Base-by-base conservation (phyloP, 30 jellyfish, hydroid and myxozoan genomes). In the Morbakka virulenta region DNA sequence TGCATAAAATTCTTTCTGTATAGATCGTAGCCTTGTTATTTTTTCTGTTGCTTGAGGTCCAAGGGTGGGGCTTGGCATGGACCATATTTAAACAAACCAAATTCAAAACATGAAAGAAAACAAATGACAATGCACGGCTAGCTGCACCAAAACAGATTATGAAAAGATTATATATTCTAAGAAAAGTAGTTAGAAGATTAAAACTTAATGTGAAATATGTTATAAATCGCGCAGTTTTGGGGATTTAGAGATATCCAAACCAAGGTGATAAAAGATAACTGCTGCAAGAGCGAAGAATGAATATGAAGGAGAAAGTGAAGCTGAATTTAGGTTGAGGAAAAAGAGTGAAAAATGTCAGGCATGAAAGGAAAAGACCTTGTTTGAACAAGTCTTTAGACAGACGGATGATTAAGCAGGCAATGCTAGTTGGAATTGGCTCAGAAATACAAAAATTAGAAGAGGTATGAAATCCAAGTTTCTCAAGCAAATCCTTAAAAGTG, bases 321-420 rank as follows among this genome's bases (percentile, higher is more conserved):
- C 51, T 20, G 77, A 36, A 23, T 72, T 9, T 2, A 36, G 24
- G 83, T 23, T 36, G 50, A 34, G 83, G 83, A n/a, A 72, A 47
- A 50, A 72, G 26, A 67, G 2, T 29, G 79, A 67, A 29, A 67
- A 64, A 33, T 33, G 31, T 30, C 79, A 26, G 57, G 83, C 69
- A 33, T 72, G 83, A 65, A 72, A 72, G 71, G 76, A 72, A 67
- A 72, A 72, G 52, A 72, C 83, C 71, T 72, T 72, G 74, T 65
- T 33, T 72, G 83, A 71, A 21, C 83, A 72, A 50, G 47, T 72
- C 50, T 48, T 72, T 36, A 13, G 73, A 72, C 77, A 72, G 71
- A 72, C 83, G 51, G 83, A 72, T 33, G 51, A 49, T 72, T 69
- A 72, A 72, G 83, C 83, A 72, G 83, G 83, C 41, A 72, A 2